Evolutionary conservation across 2,888 invertebrate genomes (phyloP).

Genomic region (Chymomyza amoena): DNA sequence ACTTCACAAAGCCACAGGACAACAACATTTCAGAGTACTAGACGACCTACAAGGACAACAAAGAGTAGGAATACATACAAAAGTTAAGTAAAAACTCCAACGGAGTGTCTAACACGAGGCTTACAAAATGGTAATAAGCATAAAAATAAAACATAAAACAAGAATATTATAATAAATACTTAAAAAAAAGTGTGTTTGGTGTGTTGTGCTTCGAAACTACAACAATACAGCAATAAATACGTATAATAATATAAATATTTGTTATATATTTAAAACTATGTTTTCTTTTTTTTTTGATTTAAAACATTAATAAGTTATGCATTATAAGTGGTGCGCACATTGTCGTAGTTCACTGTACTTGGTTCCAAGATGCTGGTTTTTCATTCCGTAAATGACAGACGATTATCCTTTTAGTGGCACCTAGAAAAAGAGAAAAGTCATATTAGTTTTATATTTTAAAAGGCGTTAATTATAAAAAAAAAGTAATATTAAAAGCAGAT

Average conservation of each 20-base stretch:
- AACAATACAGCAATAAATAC: slow-evolving; percentile 63
- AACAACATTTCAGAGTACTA: too few species aligned
- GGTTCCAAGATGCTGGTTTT: background rate
- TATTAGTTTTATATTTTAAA: slow-evolving; percentile 44
- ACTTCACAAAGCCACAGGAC: too few species aligned
- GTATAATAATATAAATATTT: slow-evolving; percentile 45
- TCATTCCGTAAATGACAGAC: too few species aligned
- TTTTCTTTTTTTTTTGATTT: slow-evolving; percentile 9
- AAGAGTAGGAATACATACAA: too few species aligned
- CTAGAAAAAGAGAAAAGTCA: slow-evolving; percentile 60
- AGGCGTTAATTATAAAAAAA: background rate
- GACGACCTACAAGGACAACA: too few species aligned
- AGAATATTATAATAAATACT: slow-evolving; percentile 25
- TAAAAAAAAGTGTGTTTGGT: slow-evolving; percentile 31
- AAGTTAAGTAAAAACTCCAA: too few species aligned
- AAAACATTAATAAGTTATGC: slow-evolving; percentile 8
- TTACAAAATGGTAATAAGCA: background rate
- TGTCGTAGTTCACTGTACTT: background rate
- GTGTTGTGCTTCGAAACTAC: slow-evolving; percentile 49
- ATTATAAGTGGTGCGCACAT: background rate
- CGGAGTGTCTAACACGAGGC: too few species aligned
- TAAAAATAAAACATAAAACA: slow-evolving; percentile 18
- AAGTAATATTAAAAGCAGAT: background rate
- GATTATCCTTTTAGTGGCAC: slow-evolving; percentile 14
- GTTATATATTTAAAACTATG: slow-evolving; percentile 12